phyloP scores from a whole-genome alignment of 2,888 invertebrate species.

The Amphipyra tragopoginis region DNA sequence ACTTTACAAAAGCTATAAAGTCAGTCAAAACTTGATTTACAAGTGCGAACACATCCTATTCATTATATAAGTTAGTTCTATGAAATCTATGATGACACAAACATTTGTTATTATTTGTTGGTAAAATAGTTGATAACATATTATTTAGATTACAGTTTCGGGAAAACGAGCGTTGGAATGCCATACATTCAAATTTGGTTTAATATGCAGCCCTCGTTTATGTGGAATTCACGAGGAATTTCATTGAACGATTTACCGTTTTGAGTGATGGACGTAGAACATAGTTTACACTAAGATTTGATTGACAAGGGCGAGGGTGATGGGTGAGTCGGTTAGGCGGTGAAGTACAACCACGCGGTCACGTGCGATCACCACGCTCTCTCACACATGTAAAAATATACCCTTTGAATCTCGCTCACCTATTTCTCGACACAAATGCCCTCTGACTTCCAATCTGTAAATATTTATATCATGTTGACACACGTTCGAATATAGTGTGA shows the following conservation, averaged over 20 bases:
- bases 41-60: not conserved
- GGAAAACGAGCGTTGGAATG: conserved; percentile 25
- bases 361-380: conserved; percentile 57
- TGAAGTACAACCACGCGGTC: conserved; percentile 49
- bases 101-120: not conserved
- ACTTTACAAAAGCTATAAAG: conserved; percentile 31
- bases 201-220: conserved; percentile 41
- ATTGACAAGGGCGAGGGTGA: conserved; percentile 76
- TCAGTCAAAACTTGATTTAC: conserved; percentile 7
- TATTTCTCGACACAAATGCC: conserved; percentile 72
- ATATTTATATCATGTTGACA: conserved; percentile 55
- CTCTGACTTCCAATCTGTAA: conserved; percentile 64
- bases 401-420: conserved; percentile 68
- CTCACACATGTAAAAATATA: conserved; percentile 61
- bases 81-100: not conserved
- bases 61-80: not conserved
- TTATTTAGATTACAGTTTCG: conserved; percentile 6
- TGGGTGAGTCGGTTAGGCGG: conserved; percentile 41
- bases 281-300: conserved; percentile 69
- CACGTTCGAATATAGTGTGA: conserved; percentile 47
- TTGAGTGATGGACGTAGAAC: conserved; percentile 69
- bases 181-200: conserved; percentile 32
- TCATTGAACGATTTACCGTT: conserved; percentile 53
- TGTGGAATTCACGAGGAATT: conserved; percentile 45
- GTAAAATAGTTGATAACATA: not conserved